Percentiles rank a stretch among this genome's conserved stretches.
These are phyloP conservation scores for Neoaliturus tenellus DNA, from an alignment of 2,888 invertebrate genomes.

Conservation along the genomic window DNA sequence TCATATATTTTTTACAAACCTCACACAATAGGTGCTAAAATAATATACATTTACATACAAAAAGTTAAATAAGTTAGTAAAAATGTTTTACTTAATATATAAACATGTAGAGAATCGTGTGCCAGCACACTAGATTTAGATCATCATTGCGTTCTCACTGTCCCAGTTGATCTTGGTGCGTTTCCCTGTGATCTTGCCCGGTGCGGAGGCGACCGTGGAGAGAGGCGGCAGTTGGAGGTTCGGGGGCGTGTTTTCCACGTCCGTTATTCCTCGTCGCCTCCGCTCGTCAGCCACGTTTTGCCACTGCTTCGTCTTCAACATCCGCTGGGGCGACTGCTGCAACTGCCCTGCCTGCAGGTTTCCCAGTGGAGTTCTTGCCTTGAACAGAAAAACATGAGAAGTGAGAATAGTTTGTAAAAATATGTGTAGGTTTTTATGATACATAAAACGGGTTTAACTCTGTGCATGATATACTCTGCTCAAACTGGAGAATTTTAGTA, in stretches of 20 bases:
- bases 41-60: no score
- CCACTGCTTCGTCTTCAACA: conserved; percentile 52
- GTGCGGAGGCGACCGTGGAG: conserved; percentile 39
- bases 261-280: conserved; percentile 4
- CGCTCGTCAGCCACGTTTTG: conserved; percentile 35
- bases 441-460: no score
- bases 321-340: conserved; percentile 23
- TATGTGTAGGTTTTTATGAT: no score
- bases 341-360: conserved; percentile 17
- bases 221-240: conserved; percentile 34
- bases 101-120: background rate
- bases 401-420: no score
- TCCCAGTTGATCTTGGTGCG: conserved; percentile 48
- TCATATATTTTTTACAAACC: no score
- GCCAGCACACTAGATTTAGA: conserved; percentile 16
- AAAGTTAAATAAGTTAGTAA: no score
- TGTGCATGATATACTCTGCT: no score
- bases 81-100: background rate
- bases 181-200: conserved; percentile 35
- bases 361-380: conserved; percentile 47
- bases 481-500: no score
- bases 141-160: conserved; percentile 28
- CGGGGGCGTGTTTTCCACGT: conserved; percentile 50
- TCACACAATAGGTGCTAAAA: no score
- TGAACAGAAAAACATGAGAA: background rate